Conservation (phyloP, 2,113 vertebrate genomes). For the Neolamprologus variostigma region DNA sequence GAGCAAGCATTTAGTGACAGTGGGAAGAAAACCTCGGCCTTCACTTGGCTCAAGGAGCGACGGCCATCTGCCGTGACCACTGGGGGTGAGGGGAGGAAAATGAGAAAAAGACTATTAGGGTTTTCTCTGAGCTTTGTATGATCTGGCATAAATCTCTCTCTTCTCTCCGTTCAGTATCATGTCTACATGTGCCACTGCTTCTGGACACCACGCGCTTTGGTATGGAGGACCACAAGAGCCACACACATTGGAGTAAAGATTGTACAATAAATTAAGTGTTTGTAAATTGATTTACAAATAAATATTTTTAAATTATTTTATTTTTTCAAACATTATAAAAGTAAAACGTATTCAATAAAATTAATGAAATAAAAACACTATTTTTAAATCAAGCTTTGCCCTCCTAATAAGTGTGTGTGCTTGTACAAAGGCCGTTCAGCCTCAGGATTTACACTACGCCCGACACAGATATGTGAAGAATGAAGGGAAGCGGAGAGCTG, state of each 20-base stretch:
- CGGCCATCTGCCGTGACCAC: not conserved
- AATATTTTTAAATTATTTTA: not conserved
- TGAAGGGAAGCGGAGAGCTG: not conserved
- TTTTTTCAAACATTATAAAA: not conserved
- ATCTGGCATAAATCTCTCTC: not conserved
- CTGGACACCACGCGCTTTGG: not conserved
- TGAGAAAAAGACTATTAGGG: not conserved
- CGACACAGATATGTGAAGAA: not conserved
- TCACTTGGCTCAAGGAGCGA: not conserved
- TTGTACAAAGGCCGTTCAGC: not conserved
- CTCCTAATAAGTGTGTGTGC: not conserved
- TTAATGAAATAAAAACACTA: not conserved
- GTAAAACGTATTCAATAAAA: not conserved
- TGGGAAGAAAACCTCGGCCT: not conserved
- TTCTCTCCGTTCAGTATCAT: not conserved
- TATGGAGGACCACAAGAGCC: not conserved
- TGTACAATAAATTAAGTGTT: not conserved
- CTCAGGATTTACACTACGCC: not conserved
- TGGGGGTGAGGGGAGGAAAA: not conserved
- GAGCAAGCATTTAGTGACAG: not conserved
- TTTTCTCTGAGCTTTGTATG: not conserved
- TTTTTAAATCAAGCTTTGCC: not conserved
- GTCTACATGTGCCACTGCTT: not conserved
- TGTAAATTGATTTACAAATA: not conserved
- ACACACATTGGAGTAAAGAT: not conserved